phyloP scores from a whole-genome alignment of 2,797 vertebrate genomes.

The Rhadinocentrus ornatus region DNA sequence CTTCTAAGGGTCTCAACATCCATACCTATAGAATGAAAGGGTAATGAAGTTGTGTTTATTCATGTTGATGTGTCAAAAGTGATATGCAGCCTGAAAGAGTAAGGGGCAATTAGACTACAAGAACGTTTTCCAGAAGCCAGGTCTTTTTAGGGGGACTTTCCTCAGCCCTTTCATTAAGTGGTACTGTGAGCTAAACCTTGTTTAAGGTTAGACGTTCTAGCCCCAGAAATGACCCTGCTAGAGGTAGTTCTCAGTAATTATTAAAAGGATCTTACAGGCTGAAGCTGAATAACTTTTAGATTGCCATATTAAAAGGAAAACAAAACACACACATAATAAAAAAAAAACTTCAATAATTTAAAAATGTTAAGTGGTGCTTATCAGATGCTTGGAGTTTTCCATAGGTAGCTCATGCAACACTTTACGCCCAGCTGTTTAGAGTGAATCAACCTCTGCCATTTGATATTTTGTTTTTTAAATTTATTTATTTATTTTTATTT shows the following conservation, averaged over 20 bases:
- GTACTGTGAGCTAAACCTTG: not conserved
- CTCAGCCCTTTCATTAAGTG: not conserved
- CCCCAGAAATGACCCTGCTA: not conserved
- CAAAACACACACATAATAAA: not conserved
- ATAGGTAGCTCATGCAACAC: not conserved
- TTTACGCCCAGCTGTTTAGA: slow-evolving; percentile 22
- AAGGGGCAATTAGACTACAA: not conserved
- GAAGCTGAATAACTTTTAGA: not conserved
- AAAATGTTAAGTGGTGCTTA: not conserved
- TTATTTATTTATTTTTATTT: slow-evolving; percentile 64
- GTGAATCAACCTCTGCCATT: slow-evolving; percentile 23
- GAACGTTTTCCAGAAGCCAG: not conserved
- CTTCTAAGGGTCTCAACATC: not conserved
- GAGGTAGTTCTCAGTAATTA: not conserved
- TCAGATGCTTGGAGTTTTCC: not conserved
- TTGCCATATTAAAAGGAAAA: not conserved
- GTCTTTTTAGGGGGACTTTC: not conserved
- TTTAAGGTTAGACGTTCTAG: not conserved
- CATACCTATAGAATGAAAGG: not conserved
- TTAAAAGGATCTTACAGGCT: not conserved
- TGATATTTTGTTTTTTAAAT: slow-evolving; percentile 54
- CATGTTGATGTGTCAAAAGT: not conserved
- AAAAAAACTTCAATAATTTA: not conserved
- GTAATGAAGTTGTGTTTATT: not conserved
- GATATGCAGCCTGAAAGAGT: not conserved